These are phyloP conservation scores for Malurus splendens DNA, from an alignment of 2,797 vertebrate genomes.

Conservation along the genomic window DNA sequence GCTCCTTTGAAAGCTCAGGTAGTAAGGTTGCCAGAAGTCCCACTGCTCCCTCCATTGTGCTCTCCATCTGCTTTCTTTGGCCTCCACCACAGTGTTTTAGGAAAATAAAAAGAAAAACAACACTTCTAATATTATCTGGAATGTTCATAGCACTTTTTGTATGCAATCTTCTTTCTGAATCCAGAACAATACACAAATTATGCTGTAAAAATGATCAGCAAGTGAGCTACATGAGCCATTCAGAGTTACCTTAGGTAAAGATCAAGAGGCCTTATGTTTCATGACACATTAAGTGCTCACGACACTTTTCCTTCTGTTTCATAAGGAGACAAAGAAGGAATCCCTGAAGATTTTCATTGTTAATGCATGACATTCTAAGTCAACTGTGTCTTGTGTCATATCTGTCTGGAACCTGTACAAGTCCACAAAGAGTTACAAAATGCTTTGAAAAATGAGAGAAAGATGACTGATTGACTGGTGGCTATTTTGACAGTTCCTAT, in stretches of 20 bases:
- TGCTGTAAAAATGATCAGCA: background rate
- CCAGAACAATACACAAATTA: background rate
- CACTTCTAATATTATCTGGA: background rate
- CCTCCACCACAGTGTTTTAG: background rate
- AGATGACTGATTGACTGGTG: constrained; percentile 2
- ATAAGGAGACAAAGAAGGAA: background rate
- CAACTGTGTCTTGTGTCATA: background rate
- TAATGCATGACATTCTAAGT: background rate
- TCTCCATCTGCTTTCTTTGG: background rate
- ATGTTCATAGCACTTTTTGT: background rate
- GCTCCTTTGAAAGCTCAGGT: background rate
- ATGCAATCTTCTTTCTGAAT: background rate
- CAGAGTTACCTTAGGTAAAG: background rate
- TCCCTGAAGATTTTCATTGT: background rate
- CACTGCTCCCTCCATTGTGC: background rate
- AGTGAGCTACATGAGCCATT: background rate
- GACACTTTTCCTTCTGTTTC: background rate
- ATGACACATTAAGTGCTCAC: background rate
- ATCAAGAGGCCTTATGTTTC: background rate
- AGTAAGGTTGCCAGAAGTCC: background rate
- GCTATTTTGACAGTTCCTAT: constrained; percentile 14
- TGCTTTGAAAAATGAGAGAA: background rate
- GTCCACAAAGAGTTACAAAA: background rate
- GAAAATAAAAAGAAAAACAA: background rate
- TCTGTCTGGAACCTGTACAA: background rate